Evolutionary conservation across 2,888 invertebrate species (phyloP), one percentile per base, ranked within the genome.

Genomic region (Dorcus hopei): DNA sequence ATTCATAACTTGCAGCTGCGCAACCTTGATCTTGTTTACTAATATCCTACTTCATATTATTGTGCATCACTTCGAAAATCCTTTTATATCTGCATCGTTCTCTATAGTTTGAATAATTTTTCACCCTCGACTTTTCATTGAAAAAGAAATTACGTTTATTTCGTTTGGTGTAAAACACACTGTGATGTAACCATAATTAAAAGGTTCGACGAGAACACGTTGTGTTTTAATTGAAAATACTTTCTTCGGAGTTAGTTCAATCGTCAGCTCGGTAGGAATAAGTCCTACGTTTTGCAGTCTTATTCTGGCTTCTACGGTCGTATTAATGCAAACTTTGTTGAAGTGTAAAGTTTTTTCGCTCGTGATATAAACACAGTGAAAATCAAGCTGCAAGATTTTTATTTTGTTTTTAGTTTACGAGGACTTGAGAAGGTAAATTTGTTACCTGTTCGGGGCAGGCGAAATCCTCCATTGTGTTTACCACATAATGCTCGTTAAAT

Each of bases 401-500:
- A 50, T 48, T 14, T 23, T 48, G 38, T 54, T 48, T 52, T 57
- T 42, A 40, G 38, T 26, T 9, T 41, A 58, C 11, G 47, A 53
- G 42, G 53, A 54, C 51, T 48, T 49, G 39, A 14, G 16, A 48
- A 38, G 19, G 23, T 6, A 45, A 23, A 51, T 40, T 50, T 42
- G 42, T 56, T 64, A 80, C 79, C 69, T 79, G 71, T 53, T 81
- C 81, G 1, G 80, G 80, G 42, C 79, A 78, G 67, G 80, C 76
- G 62, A 84, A 83, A 59, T 85, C 83, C 0, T 77, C 68, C 49
- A 83, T 67, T 55, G 75, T 78, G 67, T 85, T 80, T 1, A 85
- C 81, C 58, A 87, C 79, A 16, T 83, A 78, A 67, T 84, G 84
- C 71, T 86, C 84, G 59, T 80, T 80, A 69, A 87, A 87, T 1